Conservation (phyloP, 2,797 vertebrate species). For the Remorina albescens region DNA sequence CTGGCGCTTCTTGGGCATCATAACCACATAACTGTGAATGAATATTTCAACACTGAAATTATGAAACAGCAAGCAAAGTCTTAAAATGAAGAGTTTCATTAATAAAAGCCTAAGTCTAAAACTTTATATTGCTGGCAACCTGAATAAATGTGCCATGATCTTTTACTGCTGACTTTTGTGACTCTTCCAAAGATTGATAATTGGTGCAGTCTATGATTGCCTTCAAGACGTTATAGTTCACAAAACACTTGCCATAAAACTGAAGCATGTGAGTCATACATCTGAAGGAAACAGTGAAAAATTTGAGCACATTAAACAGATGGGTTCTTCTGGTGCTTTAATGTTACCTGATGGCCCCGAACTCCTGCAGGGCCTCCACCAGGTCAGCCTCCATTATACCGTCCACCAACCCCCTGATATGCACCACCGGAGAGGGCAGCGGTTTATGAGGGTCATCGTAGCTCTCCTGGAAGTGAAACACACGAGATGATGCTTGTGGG, state of each 20-base stretch:
- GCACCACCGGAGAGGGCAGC: conserved; percentile 93
- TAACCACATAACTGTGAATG: conserved; percentile 90
- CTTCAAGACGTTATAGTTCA: neutral
- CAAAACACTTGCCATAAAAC: neutral
- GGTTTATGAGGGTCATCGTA: conserved; percentile 96
- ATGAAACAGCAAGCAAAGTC: too few relatives aligned
- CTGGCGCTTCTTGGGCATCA: conserved; percentile 98
- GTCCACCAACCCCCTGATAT: conserved; percentile 93
- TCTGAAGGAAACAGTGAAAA: too few relatives aligned
- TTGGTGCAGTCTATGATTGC: neutral
- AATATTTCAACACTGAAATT: conserved; percentile 1
- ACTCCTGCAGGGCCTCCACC: conserved; percentile 95
- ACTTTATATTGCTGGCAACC: neutral
- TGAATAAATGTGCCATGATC: neutral
- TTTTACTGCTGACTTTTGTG: neutral
- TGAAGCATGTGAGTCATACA: neutral
- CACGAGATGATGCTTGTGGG: neutral
- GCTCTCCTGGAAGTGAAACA: conserved; percentile 83
- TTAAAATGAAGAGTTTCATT: too few relatives aligned
- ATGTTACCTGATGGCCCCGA: conserved; percentile 92
- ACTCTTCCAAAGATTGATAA: neutral
- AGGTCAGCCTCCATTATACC: conserved; percentile 94
- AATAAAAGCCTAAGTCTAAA: neutral
- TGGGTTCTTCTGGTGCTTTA: neutral
- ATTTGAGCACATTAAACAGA: neutral